These are phyloP conservation scores for Neelides folsomi DNA, from an alignment of 2,888 invertebrate species.

Conservation along the genomic window DNA sequence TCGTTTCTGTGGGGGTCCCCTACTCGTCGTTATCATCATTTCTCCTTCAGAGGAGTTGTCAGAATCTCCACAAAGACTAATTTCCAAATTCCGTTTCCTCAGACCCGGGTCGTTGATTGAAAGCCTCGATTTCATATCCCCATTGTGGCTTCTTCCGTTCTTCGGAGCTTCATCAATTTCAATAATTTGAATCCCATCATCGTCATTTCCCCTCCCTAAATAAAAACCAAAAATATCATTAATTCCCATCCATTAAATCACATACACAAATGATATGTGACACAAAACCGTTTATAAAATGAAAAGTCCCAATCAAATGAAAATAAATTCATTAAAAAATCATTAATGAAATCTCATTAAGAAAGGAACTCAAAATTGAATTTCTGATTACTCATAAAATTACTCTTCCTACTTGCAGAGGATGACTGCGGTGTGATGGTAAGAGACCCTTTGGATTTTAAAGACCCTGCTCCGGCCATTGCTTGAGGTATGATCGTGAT, in stretches of 20 bases:
- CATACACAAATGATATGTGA: background rate
- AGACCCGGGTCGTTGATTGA: slow-evolving; percentile 31
- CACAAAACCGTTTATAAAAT: background rate
- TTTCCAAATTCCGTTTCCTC: slow-evolving; percentile 31
- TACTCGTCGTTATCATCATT: slow-evolving; percentile 2
- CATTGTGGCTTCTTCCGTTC: slow-evolving; percentile 28
- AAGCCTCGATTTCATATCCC: slow-evolving; percentile 24
- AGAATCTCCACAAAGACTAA: slow-evolving; percentile 30
- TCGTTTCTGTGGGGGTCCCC: slow-evolving; percentile 21
- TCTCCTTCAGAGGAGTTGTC: slow-evolving; percentile 25
- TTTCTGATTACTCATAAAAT: slow-evolving; percentile 11
- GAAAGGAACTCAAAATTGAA: background rate
- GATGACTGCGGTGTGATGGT: slow-evolving; percentile 31
- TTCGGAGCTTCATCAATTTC: slow-evolving; percentile 32
- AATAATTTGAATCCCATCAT: slow-evolving; percentile 32
- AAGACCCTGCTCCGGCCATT: slow-evolving; percentile 36
- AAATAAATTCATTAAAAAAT: background rate
- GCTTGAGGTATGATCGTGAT: slow-evolving; percentile 81
- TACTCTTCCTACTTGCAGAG: slow-evolving; percentile 5
- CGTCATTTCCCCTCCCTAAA: slow-evolving; percentile 23
- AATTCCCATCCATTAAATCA: background rate
- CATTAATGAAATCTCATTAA: background rate
- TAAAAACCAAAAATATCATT: background rate
- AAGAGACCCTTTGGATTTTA: slow-evolving; percentile 31
- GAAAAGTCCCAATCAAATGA: background rate